These are phyloP conservation scores for Dromococcyx pavoninus DNA, from an alignment of 2,797 vertebrate species.

Conservation along the genomic window DNA sequence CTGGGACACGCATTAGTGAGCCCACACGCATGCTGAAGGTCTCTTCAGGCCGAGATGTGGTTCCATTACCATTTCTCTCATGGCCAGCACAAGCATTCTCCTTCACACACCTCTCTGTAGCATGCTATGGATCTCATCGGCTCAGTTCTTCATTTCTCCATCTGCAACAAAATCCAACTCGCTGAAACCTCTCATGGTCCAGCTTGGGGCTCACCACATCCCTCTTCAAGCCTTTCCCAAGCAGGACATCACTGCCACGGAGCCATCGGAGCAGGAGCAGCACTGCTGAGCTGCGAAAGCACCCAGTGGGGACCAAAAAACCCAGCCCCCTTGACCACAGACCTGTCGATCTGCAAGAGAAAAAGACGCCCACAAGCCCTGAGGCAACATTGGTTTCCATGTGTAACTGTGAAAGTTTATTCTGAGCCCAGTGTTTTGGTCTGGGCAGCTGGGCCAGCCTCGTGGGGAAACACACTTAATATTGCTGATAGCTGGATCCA, in stretches of 20 bases:
- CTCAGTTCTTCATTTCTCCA: neutral
- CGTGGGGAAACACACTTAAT: slow-evolving; percentile 22
- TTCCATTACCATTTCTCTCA: neutral
- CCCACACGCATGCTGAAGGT: neutral
- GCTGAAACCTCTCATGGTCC: neutral
- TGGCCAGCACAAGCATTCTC: accelerated
- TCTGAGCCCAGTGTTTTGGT: slow-evolving; percentile 41
- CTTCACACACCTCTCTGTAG: neutral
- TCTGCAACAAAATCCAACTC: neutral
- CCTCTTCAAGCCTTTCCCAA: neutral
- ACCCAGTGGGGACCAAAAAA: neutral
- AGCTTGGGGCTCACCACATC: neutral
- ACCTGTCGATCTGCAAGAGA: neutral
- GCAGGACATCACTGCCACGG: neutral
- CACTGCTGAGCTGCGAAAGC: neutral
- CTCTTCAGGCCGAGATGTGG: neutral
- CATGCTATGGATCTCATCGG: accelerated
- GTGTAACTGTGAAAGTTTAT: slow-evolving; percentile 36
- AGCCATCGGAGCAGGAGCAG: accelerated
- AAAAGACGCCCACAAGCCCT: neutral
- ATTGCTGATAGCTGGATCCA: slow-evolving; percentile 72
- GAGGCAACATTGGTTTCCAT: neutral
- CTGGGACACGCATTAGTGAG: neutral
- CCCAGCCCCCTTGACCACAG: neutral
- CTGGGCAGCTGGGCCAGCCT: slow-evolving; percentile 24